phyloP scores from a whole-genome alignment of 2,888 invertebrate species.

The Nephrotoma guestfalica region DNA sequence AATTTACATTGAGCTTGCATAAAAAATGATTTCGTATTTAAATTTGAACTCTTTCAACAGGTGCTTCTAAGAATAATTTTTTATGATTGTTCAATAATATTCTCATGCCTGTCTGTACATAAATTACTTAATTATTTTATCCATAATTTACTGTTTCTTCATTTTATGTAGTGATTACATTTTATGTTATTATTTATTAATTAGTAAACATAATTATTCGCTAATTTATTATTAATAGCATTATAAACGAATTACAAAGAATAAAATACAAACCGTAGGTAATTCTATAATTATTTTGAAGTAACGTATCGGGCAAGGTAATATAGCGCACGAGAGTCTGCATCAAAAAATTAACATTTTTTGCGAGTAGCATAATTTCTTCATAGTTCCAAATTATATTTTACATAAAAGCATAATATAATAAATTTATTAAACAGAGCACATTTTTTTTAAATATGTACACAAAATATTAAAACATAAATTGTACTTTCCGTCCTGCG shows the following conservation, averaged over 20 bases:
- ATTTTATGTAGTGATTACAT: neutral
- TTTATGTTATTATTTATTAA: neutral
- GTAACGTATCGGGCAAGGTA: neutral
- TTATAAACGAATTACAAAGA: neutral
- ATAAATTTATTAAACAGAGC: neutral
- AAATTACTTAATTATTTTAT: neutral
- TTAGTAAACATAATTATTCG: neutral
- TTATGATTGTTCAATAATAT: neutral
- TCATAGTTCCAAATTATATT: neutral
- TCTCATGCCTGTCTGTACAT: neutral
- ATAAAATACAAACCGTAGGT: neutral
- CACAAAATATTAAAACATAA: neutral
- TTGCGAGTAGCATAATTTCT: neutral
- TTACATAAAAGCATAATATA: neutral
- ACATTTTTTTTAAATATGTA: neutral
- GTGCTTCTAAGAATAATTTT: neutral
- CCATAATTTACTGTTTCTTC: neutral
- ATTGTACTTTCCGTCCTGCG: neutral
- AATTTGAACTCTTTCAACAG: neutral
- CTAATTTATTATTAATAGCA: neutral
- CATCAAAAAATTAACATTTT: too few species aligned
- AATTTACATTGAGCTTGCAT: too few species aligned
- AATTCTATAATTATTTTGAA: neutral
- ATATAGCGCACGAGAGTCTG: neutral
- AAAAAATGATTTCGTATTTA: too few species aligned